Evolutionary conservation across 2,113 vertebrate species (phyloP).

Genomic region (Hyperopisus bebe): DNA sequence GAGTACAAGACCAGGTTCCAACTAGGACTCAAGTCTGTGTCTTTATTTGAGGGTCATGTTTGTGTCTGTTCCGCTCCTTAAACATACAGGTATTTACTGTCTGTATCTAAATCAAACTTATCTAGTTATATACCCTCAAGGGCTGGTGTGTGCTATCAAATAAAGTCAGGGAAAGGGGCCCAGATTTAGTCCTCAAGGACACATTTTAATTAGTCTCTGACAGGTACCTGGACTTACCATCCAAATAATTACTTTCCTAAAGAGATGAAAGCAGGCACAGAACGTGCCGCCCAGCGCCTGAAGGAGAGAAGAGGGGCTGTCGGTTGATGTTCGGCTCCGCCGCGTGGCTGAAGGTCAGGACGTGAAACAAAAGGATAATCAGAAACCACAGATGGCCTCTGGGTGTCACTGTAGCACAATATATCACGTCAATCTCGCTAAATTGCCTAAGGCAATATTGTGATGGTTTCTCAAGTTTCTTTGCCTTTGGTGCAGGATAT

Average conservation of each 20-base stretch:
- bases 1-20: background rate
- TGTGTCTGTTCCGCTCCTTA: background rate
- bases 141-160: background rate
- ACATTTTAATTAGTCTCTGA: background rate
- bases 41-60: background rate
- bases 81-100: background rate
- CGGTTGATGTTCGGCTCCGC: background rate
- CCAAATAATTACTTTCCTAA: background rate
- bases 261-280: background rate
- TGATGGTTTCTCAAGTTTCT: background rate
- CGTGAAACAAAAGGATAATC: background rate
- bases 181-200: background rate
- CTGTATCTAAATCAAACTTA: background rate
- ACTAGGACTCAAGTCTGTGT: background rate
- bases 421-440: background rate
- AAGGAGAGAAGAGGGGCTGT: background rate
- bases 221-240: background rate
- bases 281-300: background rate
- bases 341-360: background rate
- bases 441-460: background rate
- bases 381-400: background rate
- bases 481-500: background rate
- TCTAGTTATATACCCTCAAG: background rate
- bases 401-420: slow-evolving; percentile 6
- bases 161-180: background rate